Evolutionary conservation across 2,113 vertebrate species (phyloP).

Genomic region (Proterorhinus semilunaris): DNA sequence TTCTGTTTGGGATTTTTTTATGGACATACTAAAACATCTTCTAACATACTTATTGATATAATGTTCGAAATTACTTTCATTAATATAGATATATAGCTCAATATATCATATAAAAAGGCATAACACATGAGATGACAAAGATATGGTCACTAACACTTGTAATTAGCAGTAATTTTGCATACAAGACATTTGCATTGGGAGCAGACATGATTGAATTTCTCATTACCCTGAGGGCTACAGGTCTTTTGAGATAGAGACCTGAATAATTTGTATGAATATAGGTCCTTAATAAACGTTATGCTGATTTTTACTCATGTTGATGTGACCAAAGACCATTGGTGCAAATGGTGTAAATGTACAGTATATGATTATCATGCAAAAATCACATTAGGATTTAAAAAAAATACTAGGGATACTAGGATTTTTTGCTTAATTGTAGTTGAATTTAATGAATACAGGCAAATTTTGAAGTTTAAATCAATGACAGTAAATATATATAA

Average conservation of each 20-base stretch:
- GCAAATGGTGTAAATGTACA: background rate
- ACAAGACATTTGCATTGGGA: slow-evolving; percentile 49
- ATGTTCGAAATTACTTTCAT: too few species aligned
- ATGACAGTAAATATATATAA: too few species aligned
- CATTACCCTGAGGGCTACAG: slow-evolving; percentile 13
- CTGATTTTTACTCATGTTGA: slow-evolving; percentile 2
- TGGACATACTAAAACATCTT: slow-evolving; percentile 15
- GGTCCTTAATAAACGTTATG: background rate
- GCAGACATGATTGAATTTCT: slow-evolving; percentile 31
- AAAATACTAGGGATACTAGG: too few species aligned
- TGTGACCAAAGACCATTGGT: background rate
- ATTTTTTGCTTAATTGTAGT: too few species aligned
- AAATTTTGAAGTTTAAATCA: too few species aligned
- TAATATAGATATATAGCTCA: too few species aligned
- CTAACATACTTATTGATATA: too few species aligned
- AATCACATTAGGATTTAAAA: background rate
- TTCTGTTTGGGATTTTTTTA: slow-evolving; percentile 5
- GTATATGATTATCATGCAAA: background rate
- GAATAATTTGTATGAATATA: slow-evolving; percentile 25
- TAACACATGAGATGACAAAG: slow-evolving; percentile 42
- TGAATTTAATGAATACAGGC: too few species aligned
- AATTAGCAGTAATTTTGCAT: too few species aligned
- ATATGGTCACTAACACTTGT: slow-evolving; percentile 23
- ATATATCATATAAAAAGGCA: slow-evolving; percentile 32
- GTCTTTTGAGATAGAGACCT: slow-evolving; percentile 17